These are phyloP conservation scores for Neolamprologus ventralis DNA, from an alignment of 2,113 vertebrate species.

Conservation along the genomic window DNA sequence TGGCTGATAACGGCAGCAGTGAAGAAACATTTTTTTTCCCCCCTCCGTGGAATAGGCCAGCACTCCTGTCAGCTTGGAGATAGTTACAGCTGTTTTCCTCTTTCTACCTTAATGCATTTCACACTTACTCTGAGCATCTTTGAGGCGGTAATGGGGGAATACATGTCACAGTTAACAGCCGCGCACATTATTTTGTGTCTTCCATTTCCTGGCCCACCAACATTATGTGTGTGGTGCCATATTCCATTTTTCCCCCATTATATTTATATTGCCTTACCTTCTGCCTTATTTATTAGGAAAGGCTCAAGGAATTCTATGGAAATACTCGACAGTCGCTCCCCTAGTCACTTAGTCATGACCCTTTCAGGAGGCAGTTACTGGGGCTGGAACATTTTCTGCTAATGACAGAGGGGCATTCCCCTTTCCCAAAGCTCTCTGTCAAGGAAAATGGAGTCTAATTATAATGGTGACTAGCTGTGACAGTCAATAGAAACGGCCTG, in stretches of 20 bases:
- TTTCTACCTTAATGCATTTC: conserved; percentile 36
- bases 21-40: conserved; percentile 3
- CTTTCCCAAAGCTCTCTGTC: conserved; percentile 41
- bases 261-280: neutral
- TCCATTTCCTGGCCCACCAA: neutral
- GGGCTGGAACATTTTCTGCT: conserved; percentile 41
- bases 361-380: conserved; percentile 34
- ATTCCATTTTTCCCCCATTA: neutral
- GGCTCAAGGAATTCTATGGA: neutral
- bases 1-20: conserved; percentile 40
- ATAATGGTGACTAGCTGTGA: conserved; percentile 36
- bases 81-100: conserved; percentile 50
- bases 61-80: conserved; percentile 42
- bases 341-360: conserved; percentile 33
- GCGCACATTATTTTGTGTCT: neutral
- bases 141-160: conserved; percentile 25
- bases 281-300: conserved; percentile 1
- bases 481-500: conserved; percentile 28
- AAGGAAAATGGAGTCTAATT: conserved; percentile 54
- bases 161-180: conserved; percentile 36
- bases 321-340: conserved; percentile 16
- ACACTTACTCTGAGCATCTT: conserved; percentile 16
- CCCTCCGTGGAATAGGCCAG: conserved; percentile 25
- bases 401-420: conserved; percentile 46
- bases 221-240: neutral